Evolutionary conservation across 1,140 invertebrate genomes (phyloP), one percentile per base, ranked within the genome.

Genomic region (Sycophaga agraensis): DNA sequence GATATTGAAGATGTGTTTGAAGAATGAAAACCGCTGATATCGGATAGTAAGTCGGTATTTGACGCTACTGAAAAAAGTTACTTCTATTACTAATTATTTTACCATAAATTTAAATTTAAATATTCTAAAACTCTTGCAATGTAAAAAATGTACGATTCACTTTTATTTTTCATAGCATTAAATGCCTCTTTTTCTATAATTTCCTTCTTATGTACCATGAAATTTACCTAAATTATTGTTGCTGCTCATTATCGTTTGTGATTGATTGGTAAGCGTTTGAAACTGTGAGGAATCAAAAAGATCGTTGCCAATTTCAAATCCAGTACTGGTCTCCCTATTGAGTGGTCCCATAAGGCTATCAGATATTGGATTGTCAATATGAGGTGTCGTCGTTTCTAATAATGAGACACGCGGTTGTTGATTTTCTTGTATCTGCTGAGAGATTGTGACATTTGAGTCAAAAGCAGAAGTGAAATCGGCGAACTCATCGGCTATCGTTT

Each of bases 391-490:
- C 24, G 65, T 43, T 9, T 62, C 64, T n/a, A 74, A 58, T 9
- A 75, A 50, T 24, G 70, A 70, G n/a, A 74, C 65, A 61, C 73
- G 73, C 2, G 71, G 49, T 21, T 65, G 69, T n/a, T 59, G 45
- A 34, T 49, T 56, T 26, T 22, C 19, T 22, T 63, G 50, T 34
- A 28, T 40, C 11, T 66, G 19, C 35, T 55, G 59, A 26, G 65
- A 70, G 63, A 70, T 72, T 8, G 66, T 70, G 4, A 73, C 42
- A 16, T 66, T 67, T 4, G 74, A 67, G 56, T 76, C 82, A 75
- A 91, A 91, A 16, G 89, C 89, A 26, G 86, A 87, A 56, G 83
- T 85, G 73, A 91, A 92, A 76, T 91, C 89, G 1, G 90, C 90
- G 74, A 91, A 92, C 63, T 87, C 86, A 43, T 82, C 80, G 37